Conservation (phyloP, 2,797 vertebrate genomes). For the Holocentrus rufus region DNA sequence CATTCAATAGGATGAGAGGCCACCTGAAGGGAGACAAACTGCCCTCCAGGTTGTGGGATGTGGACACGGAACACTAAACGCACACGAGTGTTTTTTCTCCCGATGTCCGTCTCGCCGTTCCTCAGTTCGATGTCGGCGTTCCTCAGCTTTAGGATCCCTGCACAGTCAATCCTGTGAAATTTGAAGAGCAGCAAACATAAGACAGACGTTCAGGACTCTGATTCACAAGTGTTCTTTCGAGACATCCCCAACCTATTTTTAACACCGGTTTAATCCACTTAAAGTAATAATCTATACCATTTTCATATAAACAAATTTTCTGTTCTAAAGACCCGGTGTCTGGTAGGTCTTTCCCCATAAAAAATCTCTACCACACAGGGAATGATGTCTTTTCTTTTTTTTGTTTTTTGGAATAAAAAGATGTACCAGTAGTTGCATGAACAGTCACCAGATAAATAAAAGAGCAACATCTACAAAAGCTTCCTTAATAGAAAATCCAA, state of each 20-base stretch:
- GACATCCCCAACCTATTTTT: too few relatives aligned
- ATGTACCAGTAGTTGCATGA: too few relatives aligned
- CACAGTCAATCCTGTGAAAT: slow-evolving; percentile 90
- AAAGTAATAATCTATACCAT: too few relatives aligned
- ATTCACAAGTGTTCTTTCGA: too few relatives aligned
- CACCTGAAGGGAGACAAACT: slow-evolving; percentile 88
- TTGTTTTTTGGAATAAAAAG: too few relatives aligned
- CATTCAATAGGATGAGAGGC: slow-evolving; percentile 95
- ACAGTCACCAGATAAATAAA: too few relatives aligned
- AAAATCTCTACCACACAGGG: slow-evolving; percentile 52
- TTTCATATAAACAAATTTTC: too few relatives aligned
- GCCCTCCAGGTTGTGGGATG: slow-evolving; percentile 87
- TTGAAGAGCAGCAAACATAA: not conserved
- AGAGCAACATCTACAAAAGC: too few relatives aligned
- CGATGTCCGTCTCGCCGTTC: slow-evolving; percentile 96
- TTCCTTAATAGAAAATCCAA: too few relatives aligned
- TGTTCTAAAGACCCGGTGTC: too few relatives aligned
- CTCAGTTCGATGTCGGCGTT: slow-evolving; percentile 96
- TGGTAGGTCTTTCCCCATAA: slow-evolving; percentile 46
- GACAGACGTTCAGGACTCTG: too few relatives aligned
- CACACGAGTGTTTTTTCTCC: slow-evolving; percentile 95
- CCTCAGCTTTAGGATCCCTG: slow-evolving; percentile 94
- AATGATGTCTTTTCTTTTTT: slow-evolving; percentile 50
- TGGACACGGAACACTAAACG: slow-evolving; percentile 94
- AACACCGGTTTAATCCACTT: too few relatives aligned